A percentile compares a stretch with the other conserved stretches of the same genome.
These are phyloP conservation scores for Pterostichus madidus DNA, from an alignment of 2,888 invertebrate species.

Conservation along the genomic window DNA sequence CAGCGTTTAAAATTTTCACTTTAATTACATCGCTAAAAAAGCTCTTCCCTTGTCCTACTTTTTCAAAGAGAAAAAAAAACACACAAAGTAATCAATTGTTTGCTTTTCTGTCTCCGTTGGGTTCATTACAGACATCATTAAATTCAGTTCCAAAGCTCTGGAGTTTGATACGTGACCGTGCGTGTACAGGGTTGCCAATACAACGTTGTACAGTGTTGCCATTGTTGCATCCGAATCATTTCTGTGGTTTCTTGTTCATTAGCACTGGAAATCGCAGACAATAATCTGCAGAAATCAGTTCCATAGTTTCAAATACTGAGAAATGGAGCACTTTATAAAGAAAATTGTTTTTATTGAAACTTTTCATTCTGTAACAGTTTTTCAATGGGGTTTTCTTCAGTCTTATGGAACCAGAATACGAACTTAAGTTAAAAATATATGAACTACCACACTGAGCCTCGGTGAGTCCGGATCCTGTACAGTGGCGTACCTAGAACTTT, in stretches of 20 bases:
- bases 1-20: constrained; percentile 12
- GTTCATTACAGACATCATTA: constrained; percentile 52
- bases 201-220: constrained; percentile 11
- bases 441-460: too few species aligned
- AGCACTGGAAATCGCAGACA: constrained; percentile 15
- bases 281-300: constrained; percentile 27
- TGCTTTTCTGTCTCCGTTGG: constrained; percentile 34
- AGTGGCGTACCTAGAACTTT: too few species aligned
- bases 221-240: constrained; percentile 23
- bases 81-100: constrained; percentile 44
- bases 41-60: not conserved
- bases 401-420: too few species aligned
- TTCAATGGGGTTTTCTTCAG: too few species aligned
- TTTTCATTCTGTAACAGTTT: too few species aligned
- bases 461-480: too few species aligned
- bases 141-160: constrained; percentile 9
- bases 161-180: constrained; percentile 39
- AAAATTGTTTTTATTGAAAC: constrained; percentile 23
- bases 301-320: not conserved
- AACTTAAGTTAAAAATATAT: too few species aligned
- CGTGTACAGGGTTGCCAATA: constrained; percentile 27
- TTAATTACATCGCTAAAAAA: constrained; percentile 25
- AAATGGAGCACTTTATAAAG: constrained; percentile 2
- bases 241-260: constrained; percentile 33
- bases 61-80: constrained; percentile 8